Base-by-base conservation (phyloP, 2,797 vertebrate species). In the Danio choprae region DNA sequence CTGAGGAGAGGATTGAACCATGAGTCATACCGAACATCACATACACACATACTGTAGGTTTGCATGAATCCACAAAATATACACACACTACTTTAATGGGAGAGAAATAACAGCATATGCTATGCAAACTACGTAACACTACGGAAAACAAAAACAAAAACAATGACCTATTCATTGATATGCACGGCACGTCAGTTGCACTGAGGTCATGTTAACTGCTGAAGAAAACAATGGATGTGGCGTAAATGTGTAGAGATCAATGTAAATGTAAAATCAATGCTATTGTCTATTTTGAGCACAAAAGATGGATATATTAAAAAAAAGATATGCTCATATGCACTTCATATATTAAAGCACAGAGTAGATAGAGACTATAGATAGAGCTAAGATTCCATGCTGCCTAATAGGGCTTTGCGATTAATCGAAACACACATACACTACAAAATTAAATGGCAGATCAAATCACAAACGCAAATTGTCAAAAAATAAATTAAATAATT, bases 131-230 rank as follows among this genome's bases (percentile, higher is more conserved):
- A 36, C 55, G 69, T 40, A 79, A 79, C 43, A 46, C 41, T 50
- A 82, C 75, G 41, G 5, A 10, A 80, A 55, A 63, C 16, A 50
- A 63, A 65, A 84, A 72, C 68, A 71, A 83, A 50, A 40, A 50
- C 38, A 29, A 13, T 51, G 51, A 71, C 16, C 67, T 40, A 65
- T 80, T 48, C 7, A 44, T 6, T 9, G 18, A 53, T 15, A 46
- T 55, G 48, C 15, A 53, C 18, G 9, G 48, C 15, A 53, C 18
- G 9, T 59, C 77, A 46, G 36, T 40, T 50, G 40, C 65, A 15
- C 51, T 68, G 73, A 69, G 48, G 46, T 67, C 29, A 59, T 74
- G 53, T 72, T 77, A 55, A 56, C 62, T 59, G 11, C 50, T n/a
- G 7, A 51, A 71, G 18, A 12, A 6, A 62, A 79, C 67, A 79